A percentile compares a stretch with the other conserved stretches of the same genome.
These are phyloP conservation scores for Leptinotarsa rubiginosa DNA, from an alignment of 2,888 invertebrate genomes.

Conservation along the genomic window DNA sequence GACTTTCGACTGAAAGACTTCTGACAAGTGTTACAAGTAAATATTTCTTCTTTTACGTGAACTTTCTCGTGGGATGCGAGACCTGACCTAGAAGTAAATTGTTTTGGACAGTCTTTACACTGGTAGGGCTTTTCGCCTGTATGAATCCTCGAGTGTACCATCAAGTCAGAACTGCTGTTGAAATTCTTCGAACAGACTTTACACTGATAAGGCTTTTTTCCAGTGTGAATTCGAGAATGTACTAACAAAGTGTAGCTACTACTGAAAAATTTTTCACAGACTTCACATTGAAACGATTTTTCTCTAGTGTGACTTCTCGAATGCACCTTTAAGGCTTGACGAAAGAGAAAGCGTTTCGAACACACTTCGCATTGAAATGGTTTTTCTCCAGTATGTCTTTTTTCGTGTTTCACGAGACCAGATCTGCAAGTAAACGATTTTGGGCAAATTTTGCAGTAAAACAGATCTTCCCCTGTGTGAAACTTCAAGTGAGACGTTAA, in stretches of 20 bases:
- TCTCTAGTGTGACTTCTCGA: neutral
- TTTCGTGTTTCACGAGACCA: neutral
- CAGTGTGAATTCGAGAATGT: neutral
- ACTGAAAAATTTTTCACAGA: neutral
- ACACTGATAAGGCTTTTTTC: neutral
- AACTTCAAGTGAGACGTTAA: neutral
- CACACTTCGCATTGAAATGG: neutral
- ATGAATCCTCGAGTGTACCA: slow-evolving; percentile 10
- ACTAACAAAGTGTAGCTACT: neutral
- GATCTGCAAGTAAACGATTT: neutral
- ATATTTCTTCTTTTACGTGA: neutral
- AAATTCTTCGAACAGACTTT: neutral
- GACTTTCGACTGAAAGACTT: neutral
- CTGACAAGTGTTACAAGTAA: neutral
- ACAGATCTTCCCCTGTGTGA: neutral
- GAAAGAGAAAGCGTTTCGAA: neutral
- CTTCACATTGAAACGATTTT: neutral
- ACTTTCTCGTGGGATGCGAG: neutral
- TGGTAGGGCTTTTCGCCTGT: neutral
- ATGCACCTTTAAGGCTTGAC: neutral
- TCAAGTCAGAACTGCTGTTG: neutral
- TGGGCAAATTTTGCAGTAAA: neutral
- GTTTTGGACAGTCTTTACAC: neutral
- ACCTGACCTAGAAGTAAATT: neutral
- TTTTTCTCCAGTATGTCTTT: neutral